Evolutionary conservation across 2,888 invertebrate genomes (phyloP).

Genomic region (Tineola bisselliella): DNA sequence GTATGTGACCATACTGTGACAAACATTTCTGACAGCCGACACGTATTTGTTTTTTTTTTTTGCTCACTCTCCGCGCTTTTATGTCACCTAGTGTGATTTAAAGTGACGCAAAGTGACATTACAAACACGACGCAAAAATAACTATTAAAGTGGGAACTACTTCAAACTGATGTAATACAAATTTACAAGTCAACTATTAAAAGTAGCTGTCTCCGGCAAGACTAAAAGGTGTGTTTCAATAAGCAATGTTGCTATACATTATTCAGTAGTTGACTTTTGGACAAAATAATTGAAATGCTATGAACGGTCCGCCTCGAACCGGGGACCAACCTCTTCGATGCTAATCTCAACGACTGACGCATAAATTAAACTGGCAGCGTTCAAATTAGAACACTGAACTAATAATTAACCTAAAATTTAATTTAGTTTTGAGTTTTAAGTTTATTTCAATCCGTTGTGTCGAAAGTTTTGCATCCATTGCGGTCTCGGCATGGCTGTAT

Average conservation of each 20-base stretch:
- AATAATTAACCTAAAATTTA: neutral
- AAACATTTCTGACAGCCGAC: too few species aligned
- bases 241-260: slow-evolving; percentile 12
- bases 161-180: neutral
- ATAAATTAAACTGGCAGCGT: slow-evolving; percentile 10
- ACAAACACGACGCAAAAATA: too few species aligned
- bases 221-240: slow-evolving; percentile 12
- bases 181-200: neutral
- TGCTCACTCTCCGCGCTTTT: too few species aligned
- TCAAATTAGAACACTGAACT: neutral
- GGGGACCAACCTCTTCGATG: slow-evolving; percentile 13
- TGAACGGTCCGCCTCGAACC: slow-evolving; percentile 2
- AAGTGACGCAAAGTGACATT: too few species aligned
- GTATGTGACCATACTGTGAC: too few species aligned
- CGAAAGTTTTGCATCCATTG: too few species aligned
- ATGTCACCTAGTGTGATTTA: too few species aligned
- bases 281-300: slow-evolving; percentile 13
- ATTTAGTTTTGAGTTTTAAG: too few species aligned
- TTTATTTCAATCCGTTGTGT: too few species aligned
- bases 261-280: slow-evolving; percentile 13
- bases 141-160: neutral
- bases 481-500: too few species aligned
- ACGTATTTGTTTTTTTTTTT: too few species aligned
- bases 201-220: neutral
- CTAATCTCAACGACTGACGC: slow-evolving; percentile 12